Evolutionary conservation across 2,113 vertebrate genomes (phyloP), one percentile per base, ranked within the genome.

Genomic region (Rallus limicola): DNA sequence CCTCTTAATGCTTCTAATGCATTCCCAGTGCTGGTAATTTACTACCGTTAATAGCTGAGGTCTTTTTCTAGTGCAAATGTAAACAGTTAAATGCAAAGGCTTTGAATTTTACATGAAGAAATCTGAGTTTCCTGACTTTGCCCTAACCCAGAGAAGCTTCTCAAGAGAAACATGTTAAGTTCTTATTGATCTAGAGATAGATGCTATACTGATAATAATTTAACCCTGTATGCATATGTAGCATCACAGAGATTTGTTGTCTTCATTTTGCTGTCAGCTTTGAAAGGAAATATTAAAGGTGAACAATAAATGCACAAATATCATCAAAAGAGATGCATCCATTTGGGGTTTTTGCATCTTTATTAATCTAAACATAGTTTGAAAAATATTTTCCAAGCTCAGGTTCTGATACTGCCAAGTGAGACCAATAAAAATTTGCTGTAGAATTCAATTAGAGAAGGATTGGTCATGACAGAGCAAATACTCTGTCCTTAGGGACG

Each of bases 1-100:
- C 85, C 92, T 87, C 64, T 90, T 90, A 95, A 92, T 94, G 69
- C 67, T 81, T 93, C 80, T 95, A 84, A 92, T 93, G 76, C 67
- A 82, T 93, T 93, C 72, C 78, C 72, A 81, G 24, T 64, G 65
- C 52, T 90, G 93, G 71, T 95, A 91, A 96, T 94, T 95, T 96
- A 84, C 75, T 94, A 18, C 46, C 5, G 23, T 91, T 96, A 93
- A 82, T 88, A 84, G 56, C 81, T 90, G 16, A 13, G 36, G 24
- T 88, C 65, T 82, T 88, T 95, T 91, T 94, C 53, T 44, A 65
- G 63, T 76, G 44, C 36, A 76, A 91, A 42, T 63, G 59, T 84
- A 75, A 93, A 85, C 63, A 68, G 74, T 70, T 82, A 93, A 91
- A 94, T 88, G 38, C 52, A 83, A 82, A 71, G 33, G 17, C 52